Evolutionary conservation across 23 tunicate genomes (phyloP), one percentile per base, ranked within the genome.

Genomic region (Botrylloides violaceus): DNA sequence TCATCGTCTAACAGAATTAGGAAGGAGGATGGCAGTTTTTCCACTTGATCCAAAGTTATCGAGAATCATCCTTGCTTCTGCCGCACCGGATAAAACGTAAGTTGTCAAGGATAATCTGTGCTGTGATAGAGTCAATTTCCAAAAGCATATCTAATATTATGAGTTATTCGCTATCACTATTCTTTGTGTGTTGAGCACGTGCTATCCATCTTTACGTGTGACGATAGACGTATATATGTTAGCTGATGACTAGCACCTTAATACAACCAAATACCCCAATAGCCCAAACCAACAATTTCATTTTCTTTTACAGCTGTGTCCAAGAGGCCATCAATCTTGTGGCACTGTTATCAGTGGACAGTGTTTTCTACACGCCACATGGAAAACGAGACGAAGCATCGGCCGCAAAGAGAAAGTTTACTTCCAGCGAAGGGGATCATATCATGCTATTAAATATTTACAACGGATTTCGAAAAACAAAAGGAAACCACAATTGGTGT

Each of bases 341-440:
- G 24, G 64, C 97, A 21, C 72, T 90, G 84, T 53, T 90, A 35
- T 90, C 97, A 7, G 90, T 79, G 21, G 90, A 83, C 32, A 90
- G 90, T 57, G 74, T 90, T 1, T 12, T 83, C 62, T 73, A 76
- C 72, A 79, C 83, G 34, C 90, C 97, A 7, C 80, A 80, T 12
- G 55, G 68, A 1, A 83, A 83, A 53, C 75, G 76, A 29, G 85
- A 83, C 12, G 90, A 77, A 58, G 97, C 97, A 2, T 26, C 29
- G 2, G 82, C 77, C n/a, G 79, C 62, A 2, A 55, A 78, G 30
- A 60, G 66, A 43, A 83, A 83, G 59, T 90, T 90, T 49, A 62
- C 77, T 2, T 76, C 97, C 1, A 90, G 88, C 37, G 97, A 82
- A 68, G 97, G 97, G 1, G 97, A 90, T 61, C 80, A 78, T 66